Evolutionary conservation across 2,888 invertebrate genomes (phyloP).

Genomic region (Cabera pusaria): DNA sequence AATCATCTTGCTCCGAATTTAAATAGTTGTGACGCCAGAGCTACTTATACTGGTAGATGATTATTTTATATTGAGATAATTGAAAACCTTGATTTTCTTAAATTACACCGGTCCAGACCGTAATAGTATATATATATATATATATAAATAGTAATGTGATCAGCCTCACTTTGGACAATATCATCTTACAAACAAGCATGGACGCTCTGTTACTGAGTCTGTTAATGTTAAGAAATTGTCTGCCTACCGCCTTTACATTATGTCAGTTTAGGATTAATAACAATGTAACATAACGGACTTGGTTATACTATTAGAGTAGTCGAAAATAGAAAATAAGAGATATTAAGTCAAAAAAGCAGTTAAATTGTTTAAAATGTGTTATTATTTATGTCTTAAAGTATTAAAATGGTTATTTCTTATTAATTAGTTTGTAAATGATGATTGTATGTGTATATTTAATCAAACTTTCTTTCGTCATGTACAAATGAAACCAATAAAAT

Average conservation of each 20-base stretch:
- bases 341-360: constrained; percentile 83
- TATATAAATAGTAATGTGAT: no score
- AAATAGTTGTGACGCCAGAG: no score
- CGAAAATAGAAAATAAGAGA: constrained; percentile 77
- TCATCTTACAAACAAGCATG: constrained; percentile 10
- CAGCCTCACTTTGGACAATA: constrained; percentile 20
- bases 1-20: no score
- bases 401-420: constrained; percentile 84
- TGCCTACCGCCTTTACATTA: constrained; percentile 83
- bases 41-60: no score
- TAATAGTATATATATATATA: no score
- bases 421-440: constrained; percentile 82
- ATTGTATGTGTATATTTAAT: constrained; percentile 72
- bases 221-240: constrained; percentile 77
- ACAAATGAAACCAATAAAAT: constrained; percentile 72
- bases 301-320: constrained; percentile 82
- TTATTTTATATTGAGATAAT: no score
- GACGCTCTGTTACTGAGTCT: constrained; percentile 79
- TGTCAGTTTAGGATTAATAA: constrained; percentile 77
- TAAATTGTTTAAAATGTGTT: constrained; percentile 84
- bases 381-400: constrained; percentile 84
- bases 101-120: no score
- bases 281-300: constrained; percentile 78
- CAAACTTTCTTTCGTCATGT: constrained; percentile 55
- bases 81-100: no score